Conservation (phyloP, 2,888 invertebrate genomes). For the Tromatobia lineatoria region DNA sequence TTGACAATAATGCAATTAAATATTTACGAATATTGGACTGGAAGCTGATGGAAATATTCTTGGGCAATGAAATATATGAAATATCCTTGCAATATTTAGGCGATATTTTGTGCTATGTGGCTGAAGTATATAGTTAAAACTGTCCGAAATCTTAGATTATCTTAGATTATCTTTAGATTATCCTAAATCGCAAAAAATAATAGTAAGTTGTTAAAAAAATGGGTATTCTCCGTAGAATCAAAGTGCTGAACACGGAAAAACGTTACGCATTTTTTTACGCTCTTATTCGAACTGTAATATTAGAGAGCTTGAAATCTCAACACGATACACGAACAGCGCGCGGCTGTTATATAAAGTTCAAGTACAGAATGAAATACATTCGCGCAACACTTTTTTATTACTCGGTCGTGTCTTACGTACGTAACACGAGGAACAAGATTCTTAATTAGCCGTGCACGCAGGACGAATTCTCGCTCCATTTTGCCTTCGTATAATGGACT, state of each 20-base stretch:
- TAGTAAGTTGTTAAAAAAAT: neutral
- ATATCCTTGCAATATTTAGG: no score
- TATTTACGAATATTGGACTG: no score
- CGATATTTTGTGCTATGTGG: no score
- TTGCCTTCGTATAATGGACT: neutral
- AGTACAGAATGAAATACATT: conserved; percentile 32
- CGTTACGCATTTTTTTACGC: neutral
- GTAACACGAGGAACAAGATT: conserved; percentile 46
- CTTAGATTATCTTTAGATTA: no score
- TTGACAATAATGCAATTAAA: no score
- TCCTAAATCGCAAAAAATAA: neutral
- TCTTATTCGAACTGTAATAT: neutral
- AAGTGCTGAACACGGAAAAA: neutral
- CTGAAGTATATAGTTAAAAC: no score
- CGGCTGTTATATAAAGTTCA: neutral
- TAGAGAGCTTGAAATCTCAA: neutral
- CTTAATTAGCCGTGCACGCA: conserved; percentile 51
- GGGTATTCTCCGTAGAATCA: neutral
- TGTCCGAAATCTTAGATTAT: no score
- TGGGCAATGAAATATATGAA: no score
- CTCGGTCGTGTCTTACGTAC: conserved; percentile 30
- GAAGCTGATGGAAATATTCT: no score
- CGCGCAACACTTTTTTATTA: conserved; percentile 31
- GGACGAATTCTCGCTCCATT: conserved; percentile 24
- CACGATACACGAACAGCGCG: conserved; percentile 7